Percentiles rank a stretch among this genome's conserved stretches.
Evolutionary conservation across 2,888 invertebrate genomes (phyloP).

Genomic region (Tachina grossa): DNA sequence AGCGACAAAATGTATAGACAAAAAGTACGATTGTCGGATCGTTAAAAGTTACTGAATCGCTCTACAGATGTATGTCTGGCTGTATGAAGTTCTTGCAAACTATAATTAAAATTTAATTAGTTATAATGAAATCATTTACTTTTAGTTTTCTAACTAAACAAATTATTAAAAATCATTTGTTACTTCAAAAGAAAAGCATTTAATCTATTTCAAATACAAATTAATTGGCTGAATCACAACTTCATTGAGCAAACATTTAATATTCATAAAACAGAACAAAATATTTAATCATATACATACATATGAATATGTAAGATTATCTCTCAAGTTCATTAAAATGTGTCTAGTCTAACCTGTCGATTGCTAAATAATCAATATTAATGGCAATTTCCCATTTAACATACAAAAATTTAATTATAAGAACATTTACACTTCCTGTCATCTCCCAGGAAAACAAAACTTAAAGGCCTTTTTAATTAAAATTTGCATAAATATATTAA

Average conservation of each 20-base stretch:
- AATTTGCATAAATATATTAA: conserved; percentile 12
- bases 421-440: conserved; percentile 65
- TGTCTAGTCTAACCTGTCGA: not conserved
- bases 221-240: conserved; percentile 18
- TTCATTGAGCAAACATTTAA: conserved; percentile 7
- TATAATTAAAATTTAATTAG: no score
- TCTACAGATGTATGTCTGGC: no score
- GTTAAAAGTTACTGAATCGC: no score
- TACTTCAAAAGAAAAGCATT: not conserved
- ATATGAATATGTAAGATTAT: not conserved
- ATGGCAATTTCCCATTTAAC: conserved; percentile 40
- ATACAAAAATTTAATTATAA: conserved; percentile 37
- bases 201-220: not conserved
- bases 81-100: no score
- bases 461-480: conserved; percentile 9
- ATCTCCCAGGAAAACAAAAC: conserved; percentile 1
- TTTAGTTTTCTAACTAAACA: no score
- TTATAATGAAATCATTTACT: no score
- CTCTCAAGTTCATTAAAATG: conserved; percentile 25
- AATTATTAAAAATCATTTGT: no score
- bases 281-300: conserved; percentile 1
- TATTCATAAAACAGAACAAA: conserved; percentile 1
- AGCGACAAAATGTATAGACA: no score
- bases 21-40: no score
- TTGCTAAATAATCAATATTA: conserved; percentile 42